These are phyloP conservation scores for Tetragonula carbonaria DNA, from an alignment of 2,888 invertebrate genomes.

Conservation along the genomic window DNA sequence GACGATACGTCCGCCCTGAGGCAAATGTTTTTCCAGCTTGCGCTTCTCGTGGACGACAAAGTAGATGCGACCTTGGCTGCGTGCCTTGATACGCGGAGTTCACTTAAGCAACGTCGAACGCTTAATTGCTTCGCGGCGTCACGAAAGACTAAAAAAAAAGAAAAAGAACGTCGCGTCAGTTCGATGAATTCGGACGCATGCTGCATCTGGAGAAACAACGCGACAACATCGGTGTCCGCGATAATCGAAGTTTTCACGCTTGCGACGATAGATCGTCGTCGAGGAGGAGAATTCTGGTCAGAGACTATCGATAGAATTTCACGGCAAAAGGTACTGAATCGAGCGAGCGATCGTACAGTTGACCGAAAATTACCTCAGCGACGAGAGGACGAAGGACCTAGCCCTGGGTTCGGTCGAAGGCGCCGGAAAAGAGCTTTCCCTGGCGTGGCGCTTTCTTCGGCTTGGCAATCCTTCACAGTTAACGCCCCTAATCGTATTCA, in stretches of 20 bases:
- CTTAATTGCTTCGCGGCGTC: slow-evolving; percentile 30
- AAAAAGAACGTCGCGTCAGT: slow-evolving; percentile 2
- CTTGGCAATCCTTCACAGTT: slow-evolving; percentile 81
- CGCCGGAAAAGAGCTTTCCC: slow-evolving; percentile 60
- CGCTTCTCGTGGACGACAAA: not conserved
- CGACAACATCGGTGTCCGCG: not conserved
- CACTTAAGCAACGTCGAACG: slow-evolving; percentile 27
- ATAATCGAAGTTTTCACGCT: not conserved
- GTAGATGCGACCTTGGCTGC: not conserved
- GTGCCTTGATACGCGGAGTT: slow-evolving; percentile 22
- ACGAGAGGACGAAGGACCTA: slow-evolving; percentile 9
- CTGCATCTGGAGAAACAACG: not conserved
- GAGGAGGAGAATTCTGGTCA: not conserved
- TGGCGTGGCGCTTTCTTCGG: slow-evolving; percentile 74
- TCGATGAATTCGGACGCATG: slow-evolving; percentile 24
- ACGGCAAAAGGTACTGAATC: not conserved
- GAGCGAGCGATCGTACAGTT: not conserved
- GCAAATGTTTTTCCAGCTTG: slow-evolving; percentile 47
- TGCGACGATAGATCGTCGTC: not conserved
- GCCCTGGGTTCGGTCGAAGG: slow-evolving; percentile 38
- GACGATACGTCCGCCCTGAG: slow-evolving; percentile 33
- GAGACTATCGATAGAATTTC: not conserved
- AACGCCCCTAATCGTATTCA: slow-evolving; percentile 83
- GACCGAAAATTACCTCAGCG: slow-evolving; percentile 42
- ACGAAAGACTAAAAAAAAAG: not conserved